Base-by-base conservation (phyloP, 1,140 invertebrate species). In the Acarapis woodi region DNA sequence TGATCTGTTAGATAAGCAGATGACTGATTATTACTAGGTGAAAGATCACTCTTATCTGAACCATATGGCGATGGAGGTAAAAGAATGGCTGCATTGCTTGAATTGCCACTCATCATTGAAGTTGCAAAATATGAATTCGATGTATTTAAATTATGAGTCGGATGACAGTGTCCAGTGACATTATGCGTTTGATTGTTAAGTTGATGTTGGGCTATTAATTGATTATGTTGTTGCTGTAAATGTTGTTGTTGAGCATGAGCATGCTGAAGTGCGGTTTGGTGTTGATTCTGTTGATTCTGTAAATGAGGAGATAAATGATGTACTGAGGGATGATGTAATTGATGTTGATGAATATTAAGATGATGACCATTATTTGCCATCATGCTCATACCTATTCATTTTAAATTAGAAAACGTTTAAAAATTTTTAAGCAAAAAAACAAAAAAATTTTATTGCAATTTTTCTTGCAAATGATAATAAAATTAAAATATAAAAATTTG, bases 1-100 rank as follows among this genome's bases (percentile, higher is more conserved):
- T n/a, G n/a, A n/a, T n/a, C n/a, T n/a, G n/a, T n/a, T n/a, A n/a
- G n/a, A n/a, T n/a, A n/a, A 9, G 22, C 28, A 9, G 71, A 67
- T 44, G 70, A 66, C 55, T 72, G 57, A 54, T 68, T 64, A 47
- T 78, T 78, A 47, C 77, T 73, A 12, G 80, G 76, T 41, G 74
- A 77, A 38, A 33, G 49, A 46, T 19, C 48, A 44, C 36, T 47
- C 45, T 25, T 35, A 38, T 9, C 37, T 22, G 44, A 21, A 47
- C 45, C 40, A 42, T 46, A 35, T 46, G 12, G 28, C 12, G 28
- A 29, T 4, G 24, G 5, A 6, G 28, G 15, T 8, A 15, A 29
- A 14, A 15, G 15, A 3, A 10, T 15, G 4, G 28, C 28, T 29
- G 28, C 15, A 6, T 32, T 16, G 34, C 16, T 8, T 18, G 19